A percentile compares a stretch with the other conserved stretches of the same genome.
Evolutionary conservation across 2,113 vertebrate species (phyloP).

Genomic region (Xenopus borealis): DNA sequence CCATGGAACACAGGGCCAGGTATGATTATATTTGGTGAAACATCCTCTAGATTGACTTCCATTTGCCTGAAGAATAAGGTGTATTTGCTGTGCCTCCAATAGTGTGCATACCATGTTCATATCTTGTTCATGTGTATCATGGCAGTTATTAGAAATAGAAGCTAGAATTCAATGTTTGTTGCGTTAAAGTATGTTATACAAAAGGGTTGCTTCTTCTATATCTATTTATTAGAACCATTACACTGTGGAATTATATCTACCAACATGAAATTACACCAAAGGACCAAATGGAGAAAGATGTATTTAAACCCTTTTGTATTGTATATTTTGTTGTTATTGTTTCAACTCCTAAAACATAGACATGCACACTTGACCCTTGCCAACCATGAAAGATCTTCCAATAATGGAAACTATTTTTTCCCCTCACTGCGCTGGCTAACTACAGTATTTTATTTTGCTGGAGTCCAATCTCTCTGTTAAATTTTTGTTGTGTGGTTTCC

Average conservation of each 20-base stretch:
- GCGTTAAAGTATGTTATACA: conserved; percentile 20
- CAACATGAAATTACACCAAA: conserved; percentile 47
- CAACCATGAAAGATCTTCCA: conserved; percentile 23
- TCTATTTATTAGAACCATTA: conserved; percentile 16
- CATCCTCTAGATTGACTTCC: neutral
- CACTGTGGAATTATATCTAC: conserved; percentile 38
- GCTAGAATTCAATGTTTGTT: neutral
- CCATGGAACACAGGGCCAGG: neutral
- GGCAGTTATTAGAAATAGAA: neutral
- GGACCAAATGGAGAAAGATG: conserved; percentile 32
- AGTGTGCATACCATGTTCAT: neutral
- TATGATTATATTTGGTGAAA: neutral
- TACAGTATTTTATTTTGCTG: conserved; percentile 27
- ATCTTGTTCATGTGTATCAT: neutral
- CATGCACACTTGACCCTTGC: conserved; percentile 55
- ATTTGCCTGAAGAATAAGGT: no score
- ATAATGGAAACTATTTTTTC: conserved; percentile 1
- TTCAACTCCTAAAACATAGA: conserved; percentile 51
- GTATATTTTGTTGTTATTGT: conserved; percentile 29
- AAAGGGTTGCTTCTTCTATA: conserved; percentile 34
- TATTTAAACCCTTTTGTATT: conserved; percentile 26
- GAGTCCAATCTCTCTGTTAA: conserved; percentile 45
- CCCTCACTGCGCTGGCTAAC: conserved; percentile 35
- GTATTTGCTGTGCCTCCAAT: neutral
- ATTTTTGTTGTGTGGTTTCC: conserved; percentile 45